Evolutionary conservation across 2,888 invertebrate genomes (phyloP).

Genomic region (Lithophane ornitopus): DNA sequence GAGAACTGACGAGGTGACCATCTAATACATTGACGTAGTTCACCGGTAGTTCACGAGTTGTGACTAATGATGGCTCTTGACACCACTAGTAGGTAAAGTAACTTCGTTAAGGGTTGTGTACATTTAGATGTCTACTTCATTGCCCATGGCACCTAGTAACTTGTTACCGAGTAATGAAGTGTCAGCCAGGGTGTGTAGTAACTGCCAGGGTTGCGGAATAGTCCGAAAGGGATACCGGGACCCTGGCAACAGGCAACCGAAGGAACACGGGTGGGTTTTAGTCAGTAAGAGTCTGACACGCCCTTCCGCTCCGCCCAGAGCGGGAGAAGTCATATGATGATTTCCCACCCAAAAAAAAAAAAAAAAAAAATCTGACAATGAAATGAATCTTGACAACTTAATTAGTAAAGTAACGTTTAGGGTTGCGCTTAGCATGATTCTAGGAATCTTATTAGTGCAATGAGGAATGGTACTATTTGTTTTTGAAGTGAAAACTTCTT

Average conservation of each 20-base stretch:
- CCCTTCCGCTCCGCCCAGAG: too few species aligned
- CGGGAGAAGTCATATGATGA: too few species aligned
- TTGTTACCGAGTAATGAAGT: slow-evolving; percentile 27
- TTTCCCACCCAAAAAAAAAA: too few species aligned
- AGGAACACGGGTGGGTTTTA: too few species aligned
- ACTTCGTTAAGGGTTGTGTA: too few species aligned
- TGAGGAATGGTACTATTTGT: not conserved
- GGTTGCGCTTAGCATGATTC: not conserved
- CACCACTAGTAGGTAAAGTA: not conserved
- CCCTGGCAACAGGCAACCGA: too few species aligned
- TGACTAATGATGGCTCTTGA: slow-evolving; percentile 11
- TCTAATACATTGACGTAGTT: slow-evolving; percentile 17
- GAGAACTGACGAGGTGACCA: slow-evolving; percentile 4
- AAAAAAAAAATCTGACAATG: too few species aligned
- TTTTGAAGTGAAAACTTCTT: too few species aligned
- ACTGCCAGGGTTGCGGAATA: too few species aligned
- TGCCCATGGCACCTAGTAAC: not conserved
- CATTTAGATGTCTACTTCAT: too few species aligned
- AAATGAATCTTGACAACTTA: slow-evolving; percentile 4
- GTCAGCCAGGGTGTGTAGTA: slow-evolving; percentile 9
- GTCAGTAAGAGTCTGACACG: too few species aligned
- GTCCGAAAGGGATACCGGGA: too few species aligned
- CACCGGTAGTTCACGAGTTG: slow-evolving; percentile 22
- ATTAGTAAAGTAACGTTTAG: not conserved
- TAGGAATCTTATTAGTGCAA: not conserved